Evolutionary conservation across 2,113 vertebrate genomes (phyloP), one percentile per base, ranked within the genome.

Genomic region (Myiagra hebetior): DNA sequence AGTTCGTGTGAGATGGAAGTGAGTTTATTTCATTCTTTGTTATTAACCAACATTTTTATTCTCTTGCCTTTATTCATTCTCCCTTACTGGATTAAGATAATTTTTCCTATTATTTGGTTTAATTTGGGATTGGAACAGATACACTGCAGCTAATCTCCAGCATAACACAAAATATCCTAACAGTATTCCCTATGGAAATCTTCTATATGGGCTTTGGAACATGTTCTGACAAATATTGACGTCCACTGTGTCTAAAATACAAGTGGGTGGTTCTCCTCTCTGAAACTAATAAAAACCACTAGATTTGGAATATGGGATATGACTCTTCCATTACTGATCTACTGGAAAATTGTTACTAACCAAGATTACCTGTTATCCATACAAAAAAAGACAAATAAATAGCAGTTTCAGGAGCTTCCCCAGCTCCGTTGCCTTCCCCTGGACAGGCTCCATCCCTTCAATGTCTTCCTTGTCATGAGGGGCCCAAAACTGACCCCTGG

Each of bases 351-450:
- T 50, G 6, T 56, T 56, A 13, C 14, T 56, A 56, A 68, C 4
- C 31, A 72, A 49, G 23, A 27, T 46, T 49, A 26, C 6, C 10
- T 64, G 2, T 17, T 75, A 31, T 7, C 19, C 41, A 5, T 7
- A 18, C 2, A 56, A 17, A 55, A 84, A 62, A 60, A 68, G 15
- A 21, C 7, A 68, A 87, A 52, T 31, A 18, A 68, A 33, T 5
- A 23, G 11, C 8, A 37, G 5, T 18, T 55, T 21, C 56, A 75
- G n/a, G 27, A 91, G 26, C 33, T 50, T 57, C 6, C 16, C 11
- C 22, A 44, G 6, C 13, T 28, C 28, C 0, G 0, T 17, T 62
- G 6, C 22, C 35, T 19, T 44, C 74, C 13, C 33, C 44, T 65
- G 68, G 22, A 28, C 17, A 28, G 4, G 7, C 14, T 57, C 21